A percentile compares a stretch with the other conserved stretches of the same genome.
These are phyloP conservation scores for Centropristis striata DNA, from an alignment of 2,113 vertebrate genomes.

Conservation along the genomic window DNA sequence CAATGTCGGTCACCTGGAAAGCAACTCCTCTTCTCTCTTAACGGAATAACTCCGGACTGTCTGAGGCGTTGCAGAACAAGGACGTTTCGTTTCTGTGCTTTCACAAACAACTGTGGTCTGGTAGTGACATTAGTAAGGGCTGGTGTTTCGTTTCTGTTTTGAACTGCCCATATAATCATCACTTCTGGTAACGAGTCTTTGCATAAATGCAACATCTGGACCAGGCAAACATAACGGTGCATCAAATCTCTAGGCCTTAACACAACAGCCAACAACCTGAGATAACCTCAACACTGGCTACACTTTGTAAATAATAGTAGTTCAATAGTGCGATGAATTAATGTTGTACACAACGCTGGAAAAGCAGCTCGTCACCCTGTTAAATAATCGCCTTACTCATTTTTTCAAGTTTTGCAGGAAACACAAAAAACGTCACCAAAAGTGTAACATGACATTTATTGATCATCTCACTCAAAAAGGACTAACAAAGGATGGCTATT, in stretches of 20 bases:
- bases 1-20: slow-evolving; percentile 34
- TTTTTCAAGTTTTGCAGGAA: too few relatives aligned
- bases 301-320: neutral
- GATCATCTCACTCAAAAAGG: too few relatives aligned
- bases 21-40: neutral
- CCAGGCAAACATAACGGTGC: too few relatives aligned
- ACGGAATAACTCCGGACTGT: neutral
- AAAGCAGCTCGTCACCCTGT: too few relatives aligned
- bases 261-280: neutral
- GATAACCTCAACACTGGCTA: neutral
- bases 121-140: neutral
- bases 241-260: neutral
- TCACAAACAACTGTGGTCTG: neutral
- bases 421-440: too few relatives aligned
- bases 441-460: too few relatives aligned
- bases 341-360: too few relatives aligned
- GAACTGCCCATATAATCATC: neutral
- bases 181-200: neutral
- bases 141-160: slow-evolving; percentile 23
- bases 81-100: slow-evolving; percentile 15
- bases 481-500: too few relatives aligned
- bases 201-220: neutral
- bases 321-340: too few relatives aligned
- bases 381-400: too few relatives aligned
- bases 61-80: neutral